Evolutionary conservation across 2,888 invertebrate species (phyloP).

Genomic region (Ornithoptera priamus): DNA sequence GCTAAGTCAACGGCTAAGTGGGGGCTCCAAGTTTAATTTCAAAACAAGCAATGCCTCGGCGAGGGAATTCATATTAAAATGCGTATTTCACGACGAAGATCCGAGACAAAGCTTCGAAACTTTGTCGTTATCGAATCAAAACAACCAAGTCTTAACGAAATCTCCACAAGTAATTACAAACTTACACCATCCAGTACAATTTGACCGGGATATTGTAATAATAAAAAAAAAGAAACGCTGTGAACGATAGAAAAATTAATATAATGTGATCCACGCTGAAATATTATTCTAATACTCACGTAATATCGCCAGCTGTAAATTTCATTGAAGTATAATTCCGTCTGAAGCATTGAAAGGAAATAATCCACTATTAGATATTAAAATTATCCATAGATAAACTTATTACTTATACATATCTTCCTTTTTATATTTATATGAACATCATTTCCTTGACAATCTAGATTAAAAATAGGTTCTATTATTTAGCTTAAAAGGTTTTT

Average conservation of each 20-base stretch:
- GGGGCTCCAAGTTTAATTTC: slow-evolving; percentile 21
- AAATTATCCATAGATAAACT: slow-evolving; percentile 5
- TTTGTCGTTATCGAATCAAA: slow-evolving; percentile 38
- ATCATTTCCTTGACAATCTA: neutral
- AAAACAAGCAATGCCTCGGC: slow-evolving; percentile 11
- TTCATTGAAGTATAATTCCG: slow-evolving; percentile 74
- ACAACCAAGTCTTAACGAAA: slow-evolving; percentile 34
- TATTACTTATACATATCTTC: neutral
- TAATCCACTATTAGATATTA: slow-evolving; percentile 35
- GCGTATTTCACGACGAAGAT: slow-evolving; percentile 25
- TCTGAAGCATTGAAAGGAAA: slow-evolving; percentile 65
- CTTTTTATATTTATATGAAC: neutral
- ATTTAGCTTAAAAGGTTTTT: too few species aligned
- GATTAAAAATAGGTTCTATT: too few species aligned
- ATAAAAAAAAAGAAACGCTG: slow-evolving; percentile 29
- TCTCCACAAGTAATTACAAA: slow-evolving; percentile 39
- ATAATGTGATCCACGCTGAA: slow-evolving; percentile 26
- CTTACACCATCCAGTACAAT: slow-evolving; percentile 56
- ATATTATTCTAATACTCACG: slow-evolving; percentile 56
- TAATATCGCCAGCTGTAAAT: slow-evolving; percentile 75
- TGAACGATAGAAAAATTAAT: slow-evolving; percentile 6
- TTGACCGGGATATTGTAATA: slow-evolving; percentile 33
- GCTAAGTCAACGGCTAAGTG: slow-evolving; percentile 6
- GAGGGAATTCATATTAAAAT: slow-evolving; percentile 26
- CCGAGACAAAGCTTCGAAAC: slow-evolving; percentile 34